Base-by-base conservation (phyloP, 30 jellyfish, hydroid and myxozoan species). In the Nemopilema nomurai region DNA sequence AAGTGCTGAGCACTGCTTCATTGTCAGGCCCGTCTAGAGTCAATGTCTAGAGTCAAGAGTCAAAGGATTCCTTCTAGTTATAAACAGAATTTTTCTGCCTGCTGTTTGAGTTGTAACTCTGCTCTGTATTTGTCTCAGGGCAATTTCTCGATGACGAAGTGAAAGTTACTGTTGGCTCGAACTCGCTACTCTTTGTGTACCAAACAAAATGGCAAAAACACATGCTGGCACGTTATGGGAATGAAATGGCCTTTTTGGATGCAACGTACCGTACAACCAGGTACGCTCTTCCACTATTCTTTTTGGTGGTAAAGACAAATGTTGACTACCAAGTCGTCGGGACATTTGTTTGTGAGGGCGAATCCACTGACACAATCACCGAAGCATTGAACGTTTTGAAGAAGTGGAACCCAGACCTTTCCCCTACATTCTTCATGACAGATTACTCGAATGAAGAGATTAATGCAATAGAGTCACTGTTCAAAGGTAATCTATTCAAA, bases 291-390 rank as follows among this genome's bases (percentile, higher is more conserved):
- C 97, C 97, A n/a, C 50, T 91, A 63, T 80, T 85, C 49, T 85
- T 89, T 62, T 67, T 91, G 66, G 90, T 85, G 64, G 97, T 91
- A 33, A 96, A 86, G 62, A 91, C 96, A 7, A 91, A 91, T 62
- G 97, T 91, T 27, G 95, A 91, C 53, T 87, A 85, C 74, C 97
- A 91, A 68, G 78, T 91, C 20, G 97, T 85, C 18, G 96, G 74
- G 7, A 28, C 95, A 50, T 91, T 91, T 31, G 80, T 91, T 27
- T 76, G 84, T 28, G 90, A 91, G 66, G 67, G 28, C 8, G 86
- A 88, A 76, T 52, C 71, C 64, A 78, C 84, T 16, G 96, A 66
- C 66, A 83, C 81, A 9, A 74, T 90, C 13, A 26, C 29, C 33
- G 96, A 90, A 63, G 97, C 96, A 18, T 27, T 90, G 76, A 33